phyloP scores from a whole-genome alignment of 2,888 invertebrate genomes.

The Plebejus argus region DNA sequence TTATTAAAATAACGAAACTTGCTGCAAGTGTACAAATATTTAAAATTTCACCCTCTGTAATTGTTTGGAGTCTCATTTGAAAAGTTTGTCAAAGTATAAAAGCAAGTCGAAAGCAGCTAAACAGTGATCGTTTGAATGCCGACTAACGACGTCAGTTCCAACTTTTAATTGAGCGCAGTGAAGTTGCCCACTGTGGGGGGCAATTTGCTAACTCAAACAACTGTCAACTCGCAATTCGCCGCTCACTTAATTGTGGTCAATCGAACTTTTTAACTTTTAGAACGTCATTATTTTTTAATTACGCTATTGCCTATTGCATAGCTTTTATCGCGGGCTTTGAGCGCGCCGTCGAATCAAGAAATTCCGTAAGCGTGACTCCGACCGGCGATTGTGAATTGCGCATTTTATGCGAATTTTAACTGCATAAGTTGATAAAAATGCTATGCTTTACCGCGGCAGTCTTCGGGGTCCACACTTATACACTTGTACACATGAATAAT shows the following conservation, averaged over 20 bases:
- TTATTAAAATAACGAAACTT: neutral
- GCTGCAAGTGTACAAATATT: neutral
- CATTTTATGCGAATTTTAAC: no score
- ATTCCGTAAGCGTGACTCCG: no score
- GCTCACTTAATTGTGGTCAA: constrained; percentile 33
- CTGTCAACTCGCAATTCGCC: constrained; percentile 50
- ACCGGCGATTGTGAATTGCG: no score
- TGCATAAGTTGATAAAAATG: no score
- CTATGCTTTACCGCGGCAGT: no score
- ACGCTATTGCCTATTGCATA: no score
- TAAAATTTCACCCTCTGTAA: neutral
- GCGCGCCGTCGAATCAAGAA: no score
- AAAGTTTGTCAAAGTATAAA: constrained; percentile 14
- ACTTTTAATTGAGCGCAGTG: constrained; percentile 71
- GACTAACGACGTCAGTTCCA: constrained; percentile 41
- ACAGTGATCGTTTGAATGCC: constrained; percentile 28
- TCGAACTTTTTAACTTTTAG: neutral
- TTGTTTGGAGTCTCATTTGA: neutral
- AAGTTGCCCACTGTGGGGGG: constrained; percentile 55
- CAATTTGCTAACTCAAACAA: constrained; percentile 70
- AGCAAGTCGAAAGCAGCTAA: constrained; percentile 21
- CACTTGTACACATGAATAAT: no score
- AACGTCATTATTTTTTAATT: neutral
- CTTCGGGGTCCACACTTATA: no score
- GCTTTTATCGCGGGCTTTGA: no score